phyloP scores from a whole-genome alignment of 2,113 vertebrate species.

The Vulpes vulpes region DNA sequence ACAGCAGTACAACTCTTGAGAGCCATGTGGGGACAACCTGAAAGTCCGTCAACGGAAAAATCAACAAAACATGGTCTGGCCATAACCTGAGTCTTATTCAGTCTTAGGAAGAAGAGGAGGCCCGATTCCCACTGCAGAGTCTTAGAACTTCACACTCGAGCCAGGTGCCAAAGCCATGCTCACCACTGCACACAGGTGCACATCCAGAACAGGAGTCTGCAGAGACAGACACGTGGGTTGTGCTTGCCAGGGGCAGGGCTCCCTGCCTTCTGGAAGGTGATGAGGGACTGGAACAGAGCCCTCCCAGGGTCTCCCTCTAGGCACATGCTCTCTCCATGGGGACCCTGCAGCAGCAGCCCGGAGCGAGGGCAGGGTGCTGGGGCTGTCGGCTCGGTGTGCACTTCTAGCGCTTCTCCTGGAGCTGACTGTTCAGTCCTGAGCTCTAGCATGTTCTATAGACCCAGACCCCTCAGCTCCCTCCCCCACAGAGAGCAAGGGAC shows the following conservation, averaged over 20 bases:
- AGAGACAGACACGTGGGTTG: background rate
- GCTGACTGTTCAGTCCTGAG: too few species aligned
- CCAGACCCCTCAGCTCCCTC: too few species aligned
- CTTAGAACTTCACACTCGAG: background rate
- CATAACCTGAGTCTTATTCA: background rate
- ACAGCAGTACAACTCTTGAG: background rate
- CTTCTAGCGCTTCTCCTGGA: too few species aligned
- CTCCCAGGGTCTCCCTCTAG: background rate
- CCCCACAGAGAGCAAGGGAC: background rate
- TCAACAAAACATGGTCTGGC: background rate
- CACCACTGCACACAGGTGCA: rapidly evolving
- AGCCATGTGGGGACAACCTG: background rate
- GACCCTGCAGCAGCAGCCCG: rapidly evolving
- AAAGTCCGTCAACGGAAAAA: rapidly evolving
- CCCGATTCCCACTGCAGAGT: rapidly evolving
- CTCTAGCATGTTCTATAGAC: too few species aligned
- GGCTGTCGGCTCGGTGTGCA: background rate
- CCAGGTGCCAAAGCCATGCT: background rate
- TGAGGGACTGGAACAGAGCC: background rate
- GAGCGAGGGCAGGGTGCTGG: background rate
- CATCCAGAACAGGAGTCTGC: background rate
- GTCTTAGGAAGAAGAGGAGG: too few species aligned
- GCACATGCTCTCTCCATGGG: background rate
- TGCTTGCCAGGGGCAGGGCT: background rate
- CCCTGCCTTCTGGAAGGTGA: background rate